Evolutionary conservation across 2,113 vertebrate species (phyloP).

Genomic region (Corvus moneduloides): DNA sequence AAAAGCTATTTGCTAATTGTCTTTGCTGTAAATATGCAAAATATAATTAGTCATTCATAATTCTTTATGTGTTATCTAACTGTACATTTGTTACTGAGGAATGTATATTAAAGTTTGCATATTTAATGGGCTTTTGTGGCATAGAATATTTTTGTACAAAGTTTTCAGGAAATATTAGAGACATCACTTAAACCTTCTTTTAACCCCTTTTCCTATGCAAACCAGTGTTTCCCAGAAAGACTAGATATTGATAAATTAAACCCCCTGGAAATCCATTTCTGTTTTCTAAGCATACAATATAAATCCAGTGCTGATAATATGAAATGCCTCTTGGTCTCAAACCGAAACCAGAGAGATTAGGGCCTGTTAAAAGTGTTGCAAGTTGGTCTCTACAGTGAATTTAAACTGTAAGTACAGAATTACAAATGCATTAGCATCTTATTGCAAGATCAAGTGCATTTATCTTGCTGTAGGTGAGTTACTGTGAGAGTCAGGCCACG

Average conservation of each 20-base stretch:
- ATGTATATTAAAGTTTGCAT: constrained; percentile 84
- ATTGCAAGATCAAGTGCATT: not conserved
- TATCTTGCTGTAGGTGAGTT: not conserved
- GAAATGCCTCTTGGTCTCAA: constrained; percentile 49
- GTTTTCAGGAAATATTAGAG: constrained; percentile 75
- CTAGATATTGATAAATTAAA: constrained; percentile 47
- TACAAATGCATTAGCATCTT: not conserved
- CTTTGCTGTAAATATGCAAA: constrained; percentile 88
- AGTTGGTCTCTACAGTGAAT: constrained; percentile 15
- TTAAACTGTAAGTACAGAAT: not conserved
- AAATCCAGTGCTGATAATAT: constrained; percentile 21
- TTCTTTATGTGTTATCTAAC: constrained; percentile 87
- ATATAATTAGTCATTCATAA: constrained; percentile 88
- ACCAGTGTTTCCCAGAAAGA: constrained; percentile 51
- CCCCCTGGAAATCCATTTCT: constrained; percentile 32
- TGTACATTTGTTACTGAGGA: constrained; percentile 83
- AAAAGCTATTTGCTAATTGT: constrained; percentile 90
- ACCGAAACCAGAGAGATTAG: constrained; percentile 56
- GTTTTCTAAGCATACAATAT: constrained; percentile 28
- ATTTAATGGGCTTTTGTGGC: constrained; percentile 76
- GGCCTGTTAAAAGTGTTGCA: constrained; percentile 15
- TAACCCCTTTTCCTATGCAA: constrained; percentile 70
- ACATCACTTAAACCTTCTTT: constrained; percentile 62
- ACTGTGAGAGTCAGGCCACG: not conserved
- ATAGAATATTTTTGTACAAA: constrained; percentile 69